phyloP scores from a whole-genome alignment of 2,888 invertebrate genomes.

The Leptinotarsa tumamoca region DNA sequence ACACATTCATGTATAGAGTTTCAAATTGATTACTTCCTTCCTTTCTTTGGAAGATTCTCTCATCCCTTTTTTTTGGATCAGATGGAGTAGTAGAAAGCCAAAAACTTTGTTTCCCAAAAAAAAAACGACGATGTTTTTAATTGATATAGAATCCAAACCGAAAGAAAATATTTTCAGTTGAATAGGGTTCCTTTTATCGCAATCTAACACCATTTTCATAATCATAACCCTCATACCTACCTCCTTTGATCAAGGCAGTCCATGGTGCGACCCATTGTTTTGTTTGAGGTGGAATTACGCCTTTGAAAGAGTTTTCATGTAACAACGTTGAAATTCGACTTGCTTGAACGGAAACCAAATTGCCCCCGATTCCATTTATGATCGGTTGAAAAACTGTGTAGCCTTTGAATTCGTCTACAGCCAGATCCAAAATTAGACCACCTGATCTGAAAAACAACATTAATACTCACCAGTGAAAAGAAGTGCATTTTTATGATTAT shows the following conservation, averaged over 20 bases:
- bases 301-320: slow-evolving; percentile 83
- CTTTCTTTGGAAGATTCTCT: too few relatives aligned
- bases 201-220: too few relatives aligned
- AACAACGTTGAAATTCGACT: slow-evolving; percentile 89
- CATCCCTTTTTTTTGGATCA: too few relatives aligned
- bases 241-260: slow-evolving; percentile 83
- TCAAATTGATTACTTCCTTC: too few relatives aligned
- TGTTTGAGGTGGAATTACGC: slow-evolving; percentile 80
- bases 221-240: slow-evolving; percentile 53
- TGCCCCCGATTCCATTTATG: slow-evolving; percentile 92
- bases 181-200: too few relatives aligned
- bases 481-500: too few relatives aligned
- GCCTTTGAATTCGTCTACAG: slow-evolving; percentile 79
- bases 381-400: slow-evolving; percentile 91
- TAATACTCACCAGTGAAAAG: not conserved
- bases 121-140: too few relatives aligned
- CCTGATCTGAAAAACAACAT: slow-evolving; percentile 76
- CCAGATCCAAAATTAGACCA: slow-evolving; percentile 88
- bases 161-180: too few relatives aligned
- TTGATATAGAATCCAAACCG: too few relatives aligned
- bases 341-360: slow-evolving; percentile 89
- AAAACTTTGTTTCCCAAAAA: too few relatives aligned
- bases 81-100: too few relatives aligned
- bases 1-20: too few relatives aligned
- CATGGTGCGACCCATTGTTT: slow-evolving; percentile 82